Evolutionary conservation across 2,113 vertebrate genomes (phyloP).

Genomic region (Seriola rivoliana): DNA sequence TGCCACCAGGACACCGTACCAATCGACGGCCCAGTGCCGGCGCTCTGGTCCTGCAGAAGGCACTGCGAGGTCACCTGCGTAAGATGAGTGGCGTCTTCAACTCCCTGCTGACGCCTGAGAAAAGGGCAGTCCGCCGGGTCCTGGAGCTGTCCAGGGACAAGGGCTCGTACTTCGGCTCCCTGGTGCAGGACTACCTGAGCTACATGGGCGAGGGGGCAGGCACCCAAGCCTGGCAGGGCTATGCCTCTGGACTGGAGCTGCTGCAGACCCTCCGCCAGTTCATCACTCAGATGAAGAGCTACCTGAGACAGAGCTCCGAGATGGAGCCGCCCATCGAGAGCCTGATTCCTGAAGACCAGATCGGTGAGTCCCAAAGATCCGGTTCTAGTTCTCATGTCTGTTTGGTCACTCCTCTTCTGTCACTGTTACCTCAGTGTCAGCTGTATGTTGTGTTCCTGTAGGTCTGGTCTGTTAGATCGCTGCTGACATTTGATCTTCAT

Average conservation of each 20-base stretch:
- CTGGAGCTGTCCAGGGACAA: conserved; percentile 91
- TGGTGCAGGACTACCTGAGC: conserved; percentile 96
- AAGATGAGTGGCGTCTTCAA: conserved; percentile 94
- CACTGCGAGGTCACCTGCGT: conserved; percentile 90
- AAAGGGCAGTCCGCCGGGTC: conserved; percentile 90
- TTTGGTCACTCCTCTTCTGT: neutral
- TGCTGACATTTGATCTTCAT: neutral
- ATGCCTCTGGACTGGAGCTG: conserved; percentile 91
- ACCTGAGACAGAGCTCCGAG: conserved; percentile 95
- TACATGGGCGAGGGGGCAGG: conserved; percentile 93
- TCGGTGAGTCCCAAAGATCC: conserved; percentile 87
- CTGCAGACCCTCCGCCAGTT: conserved; percentile 98
- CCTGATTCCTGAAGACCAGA: conserved; percentile 95
- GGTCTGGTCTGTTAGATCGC: neutral
- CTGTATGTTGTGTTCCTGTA: neutral
- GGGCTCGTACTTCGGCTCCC: conserved; percentile 93
- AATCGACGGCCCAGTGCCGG: conserved; percentile 87
- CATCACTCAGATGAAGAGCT: conserved; percentile 98
- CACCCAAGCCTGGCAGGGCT: conserved; percentile 80
- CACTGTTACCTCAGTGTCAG: neutral
- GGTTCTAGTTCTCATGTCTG: neutral
- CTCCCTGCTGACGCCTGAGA: conserved; percentile 94
- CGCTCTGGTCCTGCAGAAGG: conserved; percentile 88
- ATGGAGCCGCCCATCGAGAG: conserved; percentile 94
- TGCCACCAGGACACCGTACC: conserved; percentile 82